Evolutionary conservation across 2,113 vertebrate genomes (phyloP).

Genomic region (Paramormyrops kingsleyae): DNA sequence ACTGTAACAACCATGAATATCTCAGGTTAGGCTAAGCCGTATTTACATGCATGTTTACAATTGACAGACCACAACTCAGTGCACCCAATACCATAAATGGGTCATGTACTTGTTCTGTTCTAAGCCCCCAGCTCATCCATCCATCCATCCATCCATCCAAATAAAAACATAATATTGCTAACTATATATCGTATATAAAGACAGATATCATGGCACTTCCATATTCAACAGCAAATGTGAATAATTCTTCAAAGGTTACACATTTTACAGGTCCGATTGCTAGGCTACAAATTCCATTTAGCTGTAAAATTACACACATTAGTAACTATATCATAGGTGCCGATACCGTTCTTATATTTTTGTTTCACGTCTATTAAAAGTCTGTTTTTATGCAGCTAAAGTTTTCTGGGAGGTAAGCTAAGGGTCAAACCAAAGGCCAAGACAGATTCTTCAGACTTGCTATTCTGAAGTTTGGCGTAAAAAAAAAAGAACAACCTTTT

Average conservation of each 20-base stretch:
- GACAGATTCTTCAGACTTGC: not conserved
- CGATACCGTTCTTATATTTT: not conserved
- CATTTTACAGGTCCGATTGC: not conserved
- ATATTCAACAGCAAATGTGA: not conserved
- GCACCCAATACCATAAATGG: not conserved
- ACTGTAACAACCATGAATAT: not conserved
- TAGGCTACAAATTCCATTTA: not conserved
- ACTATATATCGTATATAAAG: not conserved
- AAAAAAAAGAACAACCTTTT: not conserved
- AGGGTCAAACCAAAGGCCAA: not conserved
- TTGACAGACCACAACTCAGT: not conserved
- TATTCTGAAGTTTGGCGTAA: not conserved
- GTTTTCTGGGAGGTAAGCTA: not conserved
- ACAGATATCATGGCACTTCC: not conserved
- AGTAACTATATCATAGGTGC: not conserved
- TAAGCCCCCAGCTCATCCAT: not conserved
- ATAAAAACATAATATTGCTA: not conserved
- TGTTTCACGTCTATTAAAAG: not conserved
- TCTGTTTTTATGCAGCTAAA: not conserved
- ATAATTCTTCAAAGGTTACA: not conserved
- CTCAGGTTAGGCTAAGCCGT: not conserved
- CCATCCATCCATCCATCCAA: not conserved
- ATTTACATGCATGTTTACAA: not conserved
- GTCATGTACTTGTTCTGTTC: not conserved
- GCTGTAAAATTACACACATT: not conserved